Evolutionary conservation across 1,140 invertebrate genomes (phyloP).

Genomic region (Lineus longissimus): DNA sequence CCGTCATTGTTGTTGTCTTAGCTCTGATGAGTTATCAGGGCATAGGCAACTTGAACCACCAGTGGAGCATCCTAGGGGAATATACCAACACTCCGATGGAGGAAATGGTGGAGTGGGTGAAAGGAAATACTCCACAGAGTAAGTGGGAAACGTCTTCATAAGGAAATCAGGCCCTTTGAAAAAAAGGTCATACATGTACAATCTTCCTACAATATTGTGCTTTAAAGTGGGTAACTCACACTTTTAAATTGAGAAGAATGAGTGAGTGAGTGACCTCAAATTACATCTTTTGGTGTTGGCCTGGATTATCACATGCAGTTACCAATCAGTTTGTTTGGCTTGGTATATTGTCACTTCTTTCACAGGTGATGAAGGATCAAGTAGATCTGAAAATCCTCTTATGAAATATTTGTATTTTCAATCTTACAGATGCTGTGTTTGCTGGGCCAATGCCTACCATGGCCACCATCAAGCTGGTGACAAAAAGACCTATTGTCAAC

Average conservation of each 20-base stretch:
- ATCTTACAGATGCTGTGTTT: constrained; percentile 63
- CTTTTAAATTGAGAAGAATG: no score
- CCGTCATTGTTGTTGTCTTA: constrained; percentile 19
- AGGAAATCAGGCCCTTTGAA: background rate
- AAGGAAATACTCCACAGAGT: constrained; percentile 58
- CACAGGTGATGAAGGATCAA: no score
- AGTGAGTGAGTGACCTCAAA: no score
- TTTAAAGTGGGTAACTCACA: no score
- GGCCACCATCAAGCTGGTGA: constrained; percentile 74
- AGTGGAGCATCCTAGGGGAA: constrained; percentile 56
- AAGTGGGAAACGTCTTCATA: constrained; percentile 18
- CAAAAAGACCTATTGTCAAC: constrained; percentile 70
- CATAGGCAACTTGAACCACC: constrained; percentile 53
- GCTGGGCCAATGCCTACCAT: constrained; percentile 81
- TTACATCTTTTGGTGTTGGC: no score
- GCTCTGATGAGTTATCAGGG: constrained; percentile 56
- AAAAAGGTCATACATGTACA: background rate
- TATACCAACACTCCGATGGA: constrained; percentile 60
- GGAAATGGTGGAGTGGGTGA: constrained; percentile 73
- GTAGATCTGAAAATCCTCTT: no score
- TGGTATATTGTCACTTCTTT: no score
- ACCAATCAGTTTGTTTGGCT: no score
- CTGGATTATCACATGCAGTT: no score
- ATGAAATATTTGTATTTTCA: background rate
- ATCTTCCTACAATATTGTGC: background rate